A percentile compares a stretch with the other conserved stretches of the same genome.
These are phyloP conservation scores for Hydrotaea diabolus DNA, from an alignment of 2,888 invertebrate species.

Conservation along the genomic window DNA sequence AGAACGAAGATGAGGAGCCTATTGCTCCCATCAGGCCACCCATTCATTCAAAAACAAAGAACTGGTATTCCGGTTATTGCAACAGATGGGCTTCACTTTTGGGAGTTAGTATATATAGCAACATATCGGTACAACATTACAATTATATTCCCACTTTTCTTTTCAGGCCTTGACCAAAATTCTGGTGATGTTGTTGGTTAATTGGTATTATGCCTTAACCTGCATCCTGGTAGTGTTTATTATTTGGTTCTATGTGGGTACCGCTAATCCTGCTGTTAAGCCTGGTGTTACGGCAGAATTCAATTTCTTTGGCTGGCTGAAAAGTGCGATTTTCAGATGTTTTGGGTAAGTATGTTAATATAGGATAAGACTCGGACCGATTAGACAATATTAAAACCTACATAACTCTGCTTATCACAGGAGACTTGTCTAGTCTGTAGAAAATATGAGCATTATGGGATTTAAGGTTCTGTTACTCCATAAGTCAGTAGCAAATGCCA, in stretches of 20 bases:
- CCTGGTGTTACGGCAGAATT: slow-evolving; percentile 94
- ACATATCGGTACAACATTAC: background rate
- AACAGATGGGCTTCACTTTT: slow-evolving; percentile 96
- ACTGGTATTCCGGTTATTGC: slow-evolving; percentile 96
- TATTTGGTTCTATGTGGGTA: slow-evolving; percentile 96
- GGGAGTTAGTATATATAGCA: slow-evolving; percentile 86
- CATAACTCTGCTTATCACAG: too few relatives aligned
- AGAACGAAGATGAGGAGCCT: slow-evolving; percentile 81
- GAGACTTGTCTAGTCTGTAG: too few relatives aligned
- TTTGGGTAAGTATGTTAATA: slow-evolving; percentile 86
- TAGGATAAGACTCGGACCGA: too few relatives aligned
- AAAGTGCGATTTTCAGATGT: slow-evolving; percentile 86
- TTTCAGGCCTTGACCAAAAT: slow-evolving; percentile 91
- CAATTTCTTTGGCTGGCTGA: slow-evolving; percentile 89
- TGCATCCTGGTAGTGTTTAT: slow-evolving; percentile 91
- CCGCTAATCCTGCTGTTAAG: slow-evolving; percentile 96
- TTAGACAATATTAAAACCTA: too few relatives aligned
- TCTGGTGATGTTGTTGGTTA: slow-evolving; percentile 94
- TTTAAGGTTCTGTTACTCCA: too few relatives aligned
- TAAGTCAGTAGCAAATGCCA: too few relatives aligned
- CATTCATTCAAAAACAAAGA: slow-evolving; percentile 93
- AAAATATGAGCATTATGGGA: too few relatives aligned
- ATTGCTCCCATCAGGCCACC: slow-evolving; percentile 84
- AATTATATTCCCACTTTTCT: slow-evolving; percentile 71
- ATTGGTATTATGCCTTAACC: slow-evolving; percentile 95